Conservation (phyloP, 2,797 vertebrate genomes). For the Columba guinea region DNA sequence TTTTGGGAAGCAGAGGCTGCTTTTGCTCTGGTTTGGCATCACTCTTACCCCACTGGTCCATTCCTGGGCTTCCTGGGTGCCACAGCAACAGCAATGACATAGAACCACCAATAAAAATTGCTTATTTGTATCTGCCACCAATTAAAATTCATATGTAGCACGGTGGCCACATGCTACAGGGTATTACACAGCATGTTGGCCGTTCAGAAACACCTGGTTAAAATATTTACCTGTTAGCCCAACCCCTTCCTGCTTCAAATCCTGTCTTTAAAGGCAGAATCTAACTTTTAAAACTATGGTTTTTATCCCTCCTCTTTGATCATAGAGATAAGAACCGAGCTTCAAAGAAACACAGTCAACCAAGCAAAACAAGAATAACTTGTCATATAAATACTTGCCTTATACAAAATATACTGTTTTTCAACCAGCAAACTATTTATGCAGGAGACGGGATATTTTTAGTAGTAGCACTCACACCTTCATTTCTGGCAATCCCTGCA, state of each 20-base stretch:
- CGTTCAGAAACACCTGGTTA: not conserved
- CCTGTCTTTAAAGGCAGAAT: not conserved
- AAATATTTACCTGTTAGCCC: not conserved
- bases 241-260: not conserved
- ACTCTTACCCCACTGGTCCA: too few relatives aligned
- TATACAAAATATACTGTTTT: constrained; percentile 15
- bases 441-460: constrained; percentile 33
- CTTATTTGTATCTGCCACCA: not conserved
- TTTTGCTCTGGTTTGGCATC: not conserved
- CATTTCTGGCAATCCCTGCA: not conserved
- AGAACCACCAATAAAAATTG: not conserved
- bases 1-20: not conserved
- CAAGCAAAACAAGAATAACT: constrained; percentile 19
- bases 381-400: not conserved
- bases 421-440: not conserved
- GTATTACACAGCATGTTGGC: not conserved
- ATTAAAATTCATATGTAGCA: not conserved
- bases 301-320: not conserved
- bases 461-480: constrained; percentile 15
- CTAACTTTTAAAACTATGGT: not conserved
- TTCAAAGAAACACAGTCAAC: constrained; percentile 15
- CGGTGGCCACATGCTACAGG: rapidly evolving
- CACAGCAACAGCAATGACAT: not conserved
- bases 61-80: not conserved
- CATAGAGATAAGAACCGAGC: not conserved